Percentiles rank a stretch among this genome's conserved stretches.
phyloP scores from a whole-genome alignment of 2,888 invertebrate genomes.

The Sympetrum striolatum region DNA sequence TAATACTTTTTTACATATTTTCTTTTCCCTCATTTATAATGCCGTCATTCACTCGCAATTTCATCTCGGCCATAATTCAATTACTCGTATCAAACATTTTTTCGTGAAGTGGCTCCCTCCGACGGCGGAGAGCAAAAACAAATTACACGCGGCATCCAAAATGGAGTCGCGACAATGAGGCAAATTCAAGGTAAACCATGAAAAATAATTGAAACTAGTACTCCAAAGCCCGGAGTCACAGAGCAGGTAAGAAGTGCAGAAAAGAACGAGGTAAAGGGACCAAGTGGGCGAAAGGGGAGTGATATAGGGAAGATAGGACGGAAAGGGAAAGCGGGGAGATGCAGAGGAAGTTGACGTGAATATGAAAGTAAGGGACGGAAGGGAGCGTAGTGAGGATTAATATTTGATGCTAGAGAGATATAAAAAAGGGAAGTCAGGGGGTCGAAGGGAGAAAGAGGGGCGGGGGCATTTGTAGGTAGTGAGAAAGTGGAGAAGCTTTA shows the following conservation, averaged over 20 bases:
- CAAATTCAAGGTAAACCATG: background rate
- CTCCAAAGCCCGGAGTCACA: background rate
- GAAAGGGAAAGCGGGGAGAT: background rate
- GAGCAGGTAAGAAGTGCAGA: background rate
- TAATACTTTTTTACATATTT: no score
- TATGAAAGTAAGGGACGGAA: background rate
- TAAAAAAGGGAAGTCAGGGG: background rate
- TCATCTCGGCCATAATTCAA: no score
- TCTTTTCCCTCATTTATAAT: no score
- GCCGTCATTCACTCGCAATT: no score
- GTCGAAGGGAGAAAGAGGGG: background rate
- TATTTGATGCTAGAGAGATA: constrained; percentile 4
- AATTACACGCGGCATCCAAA: background rate
- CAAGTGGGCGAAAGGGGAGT: background rate
- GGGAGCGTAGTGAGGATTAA: background rate
- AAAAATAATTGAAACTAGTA: background rate
- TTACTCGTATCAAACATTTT: no score
- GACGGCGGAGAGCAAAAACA: background rate
- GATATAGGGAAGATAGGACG: background rate
- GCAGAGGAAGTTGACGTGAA: background rate
- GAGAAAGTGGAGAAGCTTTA: constrained; percentile 1
- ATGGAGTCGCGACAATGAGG: no score
- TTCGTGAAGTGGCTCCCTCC: no score
- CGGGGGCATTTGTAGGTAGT: background rate
- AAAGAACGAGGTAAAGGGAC: background rate